Conservation (phyloP, 2,888 invertebrate genomes). For the Choristoneura rosaceana region DNA sequence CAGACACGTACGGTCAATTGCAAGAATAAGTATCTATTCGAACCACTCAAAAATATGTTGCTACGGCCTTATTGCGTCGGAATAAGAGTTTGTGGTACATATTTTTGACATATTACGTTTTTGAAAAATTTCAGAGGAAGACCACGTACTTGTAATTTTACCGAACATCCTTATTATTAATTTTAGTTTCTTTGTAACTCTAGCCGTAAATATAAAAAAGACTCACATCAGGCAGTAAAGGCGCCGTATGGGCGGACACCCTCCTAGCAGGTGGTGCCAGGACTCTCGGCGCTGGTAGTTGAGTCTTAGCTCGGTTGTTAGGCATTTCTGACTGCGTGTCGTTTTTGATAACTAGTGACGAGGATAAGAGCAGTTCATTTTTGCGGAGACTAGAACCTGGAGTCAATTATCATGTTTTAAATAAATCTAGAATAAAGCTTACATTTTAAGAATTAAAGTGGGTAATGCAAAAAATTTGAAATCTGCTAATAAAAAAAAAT, state of each 20-base stretch:
- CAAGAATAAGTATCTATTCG: too few species aligned
- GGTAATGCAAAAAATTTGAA: too few species aligned
- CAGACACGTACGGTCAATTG: too few species aligned
- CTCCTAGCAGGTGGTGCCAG: conserved; percentile 67
- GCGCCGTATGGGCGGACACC: conserved; percentile 75
- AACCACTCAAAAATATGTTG: too few species aligned
- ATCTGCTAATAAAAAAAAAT: too few species aligned
- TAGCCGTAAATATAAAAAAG: background rate
- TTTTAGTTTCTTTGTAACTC: too few species aligned
- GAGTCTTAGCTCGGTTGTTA: conserved; percentile 80
- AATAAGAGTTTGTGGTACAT: too few species aligned
- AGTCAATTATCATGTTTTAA: conserved; percentile 9
- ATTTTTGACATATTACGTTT: too few species aligned
- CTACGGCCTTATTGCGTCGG: too few species aligned
- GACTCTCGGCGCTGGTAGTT: conserved; percentile 68
- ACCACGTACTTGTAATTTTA: too few species aligned
- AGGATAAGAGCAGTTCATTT: conserved; percentile 86
- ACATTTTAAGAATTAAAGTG: background rate
- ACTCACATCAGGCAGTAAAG: conserved; percentile 71
- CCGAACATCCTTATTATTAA: too few species aligned
- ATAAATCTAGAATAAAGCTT: background rate
- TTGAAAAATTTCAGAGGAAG: too few species aligned
- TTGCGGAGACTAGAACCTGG: conserved; percentile 81
- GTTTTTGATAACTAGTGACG: conserved; percentile 89
- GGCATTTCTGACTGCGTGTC: conserved; percentile 91